Base-by-base conservation (phyloP, 2,888 invertebrate species). In the Dolichomitus sp. region DNA sequence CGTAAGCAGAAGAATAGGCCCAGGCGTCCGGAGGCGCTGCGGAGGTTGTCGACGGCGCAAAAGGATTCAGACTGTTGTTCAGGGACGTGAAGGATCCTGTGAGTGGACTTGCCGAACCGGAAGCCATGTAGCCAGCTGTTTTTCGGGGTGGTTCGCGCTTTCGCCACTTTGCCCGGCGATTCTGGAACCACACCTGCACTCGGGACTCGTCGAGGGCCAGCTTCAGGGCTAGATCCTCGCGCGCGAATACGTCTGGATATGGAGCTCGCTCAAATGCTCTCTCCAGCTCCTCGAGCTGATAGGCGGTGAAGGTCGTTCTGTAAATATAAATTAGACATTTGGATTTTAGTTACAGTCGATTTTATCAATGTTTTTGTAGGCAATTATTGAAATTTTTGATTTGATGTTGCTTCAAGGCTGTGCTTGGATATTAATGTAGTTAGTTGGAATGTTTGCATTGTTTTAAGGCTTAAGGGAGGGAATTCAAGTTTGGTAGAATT, bases 251-350 rank as follows among this genome's bases (percentile, higher is more conserved):
- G 93, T 99, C 99, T 0, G 99, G 99, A 91, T 99, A 99, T 0
- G 99, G 99, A 0, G 99, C 99, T 37, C 98, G 95, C 92, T 99
- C 98, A 91, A 99, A 99, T 0, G 99, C 99, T 59, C 98, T 95
- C 92, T 99, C 99, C 90, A 99, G 94, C 91, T 99, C 98, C 92
- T 99, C 98, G 83, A 99, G 94, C 93, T 99, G 99, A 91, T 98
- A 98, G 0, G 99, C 98, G 5, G 99, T 99, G 91, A 99, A 99
- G 6, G 99, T 99, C 1, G 99, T 99, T 94, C 99, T 99, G 95
- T 85, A 93, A 92, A 88, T 42, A 81, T 12, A 12, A 33, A 33
- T 42, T 9, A 42, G 1, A 1, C 33, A 37, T 61, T 96, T 73
- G 96, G 94, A 84, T 90, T 92, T 80, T 92, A 92, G 40, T 92